Evolutionary conservation across 2,797 vertebrate genomes (phyloP), one percentile per base, ranked within the genome.

Genomic region (Acrossocheilus fasciatus): DNA sequence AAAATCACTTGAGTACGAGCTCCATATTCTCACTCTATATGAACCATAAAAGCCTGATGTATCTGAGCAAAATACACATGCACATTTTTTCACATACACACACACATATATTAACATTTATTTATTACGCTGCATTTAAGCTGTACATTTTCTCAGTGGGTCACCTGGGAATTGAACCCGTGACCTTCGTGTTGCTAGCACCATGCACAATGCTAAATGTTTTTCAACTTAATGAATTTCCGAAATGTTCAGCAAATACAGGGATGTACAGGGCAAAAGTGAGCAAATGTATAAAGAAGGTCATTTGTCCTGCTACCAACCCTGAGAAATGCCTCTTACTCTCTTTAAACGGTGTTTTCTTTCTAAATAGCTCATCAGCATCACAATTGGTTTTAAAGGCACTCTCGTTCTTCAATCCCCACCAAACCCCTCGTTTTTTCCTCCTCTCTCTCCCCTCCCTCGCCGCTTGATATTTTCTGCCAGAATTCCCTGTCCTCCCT

Each of bases 361-460:
- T 78, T 85, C 82, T 89, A 83, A 91, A 10, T 59, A 18, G 39
- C 59, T 89, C 89, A 89, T 92, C 88, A 89, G 92, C 91, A 92
- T 88, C 85, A 91, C 89, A 92, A 54, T 93, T 95, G 91, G 91
- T 91, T 87, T 87, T 87, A 81, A 84, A 91, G 84, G 93, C 92
- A 78, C 92, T 91, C 91, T 89, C 88, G 87, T 91, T 90, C 91
- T 92, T 93, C 94, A 95, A 95, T 95, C 96, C 94, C 92, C 94
- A 91, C 89, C 91, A 95, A 95, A 95, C 95, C 95, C 94, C 87
- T 89, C 89, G 90, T 93, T 94, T 90, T 91, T 87, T 86, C 76
- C 70, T 93, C 87, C 91, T 93, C 91, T 91, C 89, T 92, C 34
- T 69, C 30, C 91, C 93, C 93, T 92, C 92, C 93, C 87, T 87